Evolutionary conservation across 1,140 invertebrate species (phyloP).

Genomic region (Halotydeus destructor): DNA sequence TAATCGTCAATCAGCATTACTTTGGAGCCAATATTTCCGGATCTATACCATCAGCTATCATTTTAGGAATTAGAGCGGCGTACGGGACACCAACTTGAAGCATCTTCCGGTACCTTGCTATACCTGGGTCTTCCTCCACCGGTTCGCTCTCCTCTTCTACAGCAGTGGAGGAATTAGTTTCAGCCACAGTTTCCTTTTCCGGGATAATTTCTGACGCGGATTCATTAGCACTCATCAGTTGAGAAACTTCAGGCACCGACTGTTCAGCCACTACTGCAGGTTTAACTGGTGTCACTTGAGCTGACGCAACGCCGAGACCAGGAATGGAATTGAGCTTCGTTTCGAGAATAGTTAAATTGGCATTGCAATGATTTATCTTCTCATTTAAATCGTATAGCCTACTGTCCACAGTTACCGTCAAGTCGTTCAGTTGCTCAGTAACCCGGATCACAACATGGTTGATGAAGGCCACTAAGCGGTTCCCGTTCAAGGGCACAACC

Average conservation of each 20-base stretch:
- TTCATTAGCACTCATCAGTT: not conserved
- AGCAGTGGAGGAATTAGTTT: not conserved
- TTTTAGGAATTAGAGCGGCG: conserved; percentile 8
- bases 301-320: not conserved
- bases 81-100: conserved; percentile 6
- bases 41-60: conserved; percentile 8
- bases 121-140: not conserved
- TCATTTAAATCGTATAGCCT: conserved; percentile 5
- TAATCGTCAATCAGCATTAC: too few relatives aligned
- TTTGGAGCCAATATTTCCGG: not conserved
- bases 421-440: conserved; percentile 8
- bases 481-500: conserved; percentile 7
- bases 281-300: not conserved
- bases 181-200: not conserved
- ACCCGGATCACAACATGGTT: conserved; percentile 10
- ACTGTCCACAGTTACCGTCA: conserved; percentile 5
- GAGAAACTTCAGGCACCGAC: not conserved
- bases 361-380: conserved; percentile 5
- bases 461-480: conserved; percentile 11
- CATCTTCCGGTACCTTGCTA: conserved; percentile 10
- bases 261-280: too few relatives aligned
- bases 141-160: not conserved
- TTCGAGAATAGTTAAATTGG: conserved; percentile 13
- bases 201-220: not conserved
- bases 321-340: conserved; percentile 11